Conservation (phyloP, 1,140 invertebrate species). For the Palaemon carinicauda region DNA sequence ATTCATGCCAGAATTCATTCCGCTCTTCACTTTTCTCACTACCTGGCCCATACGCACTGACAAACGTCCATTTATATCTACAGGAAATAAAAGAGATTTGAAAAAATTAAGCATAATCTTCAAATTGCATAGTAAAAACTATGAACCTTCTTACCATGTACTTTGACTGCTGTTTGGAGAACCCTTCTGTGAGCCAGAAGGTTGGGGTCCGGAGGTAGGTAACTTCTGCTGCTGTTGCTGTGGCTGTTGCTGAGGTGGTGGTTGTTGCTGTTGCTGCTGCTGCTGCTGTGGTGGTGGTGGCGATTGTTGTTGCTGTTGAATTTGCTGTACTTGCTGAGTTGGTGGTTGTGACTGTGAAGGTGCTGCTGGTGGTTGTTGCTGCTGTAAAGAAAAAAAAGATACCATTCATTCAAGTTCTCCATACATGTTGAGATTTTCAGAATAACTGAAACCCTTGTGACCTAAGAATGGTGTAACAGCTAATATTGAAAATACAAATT, state of each 20-base stretch:
- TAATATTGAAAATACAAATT: too few species aligned
- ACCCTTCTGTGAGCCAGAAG: constrained; percentile 37
- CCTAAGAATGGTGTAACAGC: not conserved
- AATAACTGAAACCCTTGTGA: not conserved
- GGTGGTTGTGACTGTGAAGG: not conserved
- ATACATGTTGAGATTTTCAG: not conserved
- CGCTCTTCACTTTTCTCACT: too few species aligned
- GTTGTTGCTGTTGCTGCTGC: constrained; percentile 16
- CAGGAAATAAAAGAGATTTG: too few species aligned
- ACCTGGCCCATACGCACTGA: too few species aligned
- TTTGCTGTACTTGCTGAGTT: not conserved
- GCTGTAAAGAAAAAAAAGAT: not conserved
- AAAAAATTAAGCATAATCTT: too few species aligned
- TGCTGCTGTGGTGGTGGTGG: constrained; percentile 12
- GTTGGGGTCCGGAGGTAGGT: constrained; percentile 36
- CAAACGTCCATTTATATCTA: too few species aligned
- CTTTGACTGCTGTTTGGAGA: constrained; percentile 21
- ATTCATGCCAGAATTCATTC: too few species aligned
- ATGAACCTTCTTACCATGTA: constrained; percentile 9
- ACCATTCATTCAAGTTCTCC: too few species aligned
- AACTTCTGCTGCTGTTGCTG: not conserved
- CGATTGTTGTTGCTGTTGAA: not conserved
- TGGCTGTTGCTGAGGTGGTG: constrained; percentile 5
- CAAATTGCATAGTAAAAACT: not conserved
- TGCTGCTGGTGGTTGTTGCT: not conserved